phyloP scores from a whole-genome alignment of 2,113 vertebrate species.

The Morone saxatilis region DNA sequence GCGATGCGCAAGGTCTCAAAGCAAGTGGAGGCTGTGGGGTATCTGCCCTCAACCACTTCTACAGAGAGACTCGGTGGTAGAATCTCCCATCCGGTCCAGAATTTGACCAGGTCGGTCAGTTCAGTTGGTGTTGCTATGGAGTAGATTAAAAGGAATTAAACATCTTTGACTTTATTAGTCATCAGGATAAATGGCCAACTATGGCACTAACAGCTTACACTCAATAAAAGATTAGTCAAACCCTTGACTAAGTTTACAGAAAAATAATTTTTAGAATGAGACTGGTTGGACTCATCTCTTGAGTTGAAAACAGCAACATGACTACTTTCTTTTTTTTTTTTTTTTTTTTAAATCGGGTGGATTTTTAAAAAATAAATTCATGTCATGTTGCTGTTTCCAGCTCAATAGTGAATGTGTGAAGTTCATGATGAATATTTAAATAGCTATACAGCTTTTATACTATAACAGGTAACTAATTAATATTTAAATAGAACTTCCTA shows the following conservation, averaged over 20 bases:
- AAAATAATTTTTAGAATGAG: neutral
- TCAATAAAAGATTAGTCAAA: neutral
- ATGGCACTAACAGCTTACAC: neutral
- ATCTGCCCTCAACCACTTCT: neutral
- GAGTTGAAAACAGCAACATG: neutral
- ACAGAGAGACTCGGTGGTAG: neutral
- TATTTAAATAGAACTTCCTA: neutral
- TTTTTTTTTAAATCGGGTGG: too few species aligned
- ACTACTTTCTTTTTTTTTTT: neutral
- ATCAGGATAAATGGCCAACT: neutral
- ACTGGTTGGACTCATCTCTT: neutral
- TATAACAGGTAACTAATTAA: too few species aligned
- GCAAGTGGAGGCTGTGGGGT: slow-evolving; percentile 20
- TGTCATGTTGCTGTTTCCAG: too few species aligned
- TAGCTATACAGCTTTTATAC: too few species aligned
- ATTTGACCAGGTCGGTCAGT: slow-evolving; percentile 2
- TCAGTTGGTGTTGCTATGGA: slow-evolving; percentile 13
- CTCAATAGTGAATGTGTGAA: too few species aligned
- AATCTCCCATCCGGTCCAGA: slow-evolving; percentile 24
- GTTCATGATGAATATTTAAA: too few species aligned
- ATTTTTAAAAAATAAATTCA: too few species aligned
- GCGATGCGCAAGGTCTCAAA: slow-evolving; percentile 13
- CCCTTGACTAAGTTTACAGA: neutral
- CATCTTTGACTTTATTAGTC: neutral
- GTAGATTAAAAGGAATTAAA: neutral